phyloP scores from a whole-genome alignment of 2,888 invertebrate genomes.

The Amiota minor region DNA sequence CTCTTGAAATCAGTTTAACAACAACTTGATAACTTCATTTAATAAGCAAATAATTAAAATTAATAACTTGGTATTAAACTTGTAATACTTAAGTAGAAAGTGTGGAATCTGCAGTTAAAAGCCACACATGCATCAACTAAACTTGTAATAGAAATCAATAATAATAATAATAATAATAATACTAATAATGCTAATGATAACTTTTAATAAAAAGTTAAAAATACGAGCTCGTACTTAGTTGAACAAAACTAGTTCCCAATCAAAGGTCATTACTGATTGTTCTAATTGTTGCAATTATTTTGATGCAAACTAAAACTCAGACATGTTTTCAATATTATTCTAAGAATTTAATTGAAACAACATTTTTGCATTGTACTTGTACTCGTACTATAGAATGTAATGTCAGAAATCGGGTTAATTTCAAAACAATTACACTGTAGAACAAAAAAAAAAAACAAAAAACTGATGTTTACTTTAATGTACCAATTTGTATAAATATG shows the following conservation, averaged over 20 bases:
- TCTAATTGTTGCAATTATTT: conserved; percentile 16
- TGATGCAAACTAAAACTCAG: not conserved
- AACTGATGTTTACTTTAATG: no score
- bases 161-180: no score
- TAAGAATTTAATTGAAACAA: not conserved
- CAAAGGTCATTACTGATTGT: conserved; percentile 1
- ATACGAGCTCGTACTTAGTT: not conserved
- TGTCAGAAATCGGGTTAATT: no score
- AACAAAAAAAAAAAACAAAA: no score
- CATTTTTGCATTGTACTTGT: conserved; percentile 9
- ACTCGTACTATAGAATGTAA: no score
- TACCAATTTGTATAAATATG: no score
- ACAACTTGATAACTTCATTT: conserved; percentile 46
- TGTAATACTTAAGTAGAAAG: conserved; percentile 5
- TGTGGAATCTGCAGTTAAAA: not conserved
- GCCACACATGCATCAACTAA: not conserved
- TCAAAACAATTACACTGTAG: no score
- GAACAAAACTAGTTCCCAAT: conserved; percentile 6
- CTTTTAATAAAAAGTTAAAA: no score
- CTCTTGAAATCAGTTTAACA: not conserved
- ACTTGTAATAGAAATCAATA: not conserved
- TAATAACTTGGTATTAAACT: conserved; percentile 16
- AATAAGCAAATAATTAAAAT: conserved; percentile 43
- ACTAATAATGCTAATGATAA: no score
- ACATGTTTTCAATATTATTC: not conserved